Evolutionary conservation across 1,140 invertebrate genomes (phyloP).

Genomic region (Apis florea): DNA sequence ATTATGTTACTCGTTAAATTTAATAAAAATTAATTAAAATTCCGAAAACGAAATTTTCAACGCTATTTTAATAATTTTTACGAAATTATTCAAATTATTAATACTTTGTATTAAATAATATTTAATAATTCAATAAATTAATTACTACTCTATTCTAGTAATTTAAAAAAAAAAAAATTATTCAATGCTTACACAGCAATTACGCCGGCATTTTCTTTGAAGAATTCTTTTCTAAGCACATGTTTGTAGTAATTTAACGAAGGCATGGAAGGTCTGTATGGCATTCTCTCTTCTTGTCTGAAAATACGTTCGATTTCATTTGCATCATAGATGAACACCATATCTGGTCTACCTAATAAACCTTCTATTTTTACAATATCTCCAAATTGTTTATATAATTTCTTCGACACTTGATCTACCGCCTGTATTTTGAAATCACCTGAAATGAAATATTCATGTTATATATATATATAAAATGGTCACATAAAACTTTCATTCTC

Average conservation of each 20-base stretch:
- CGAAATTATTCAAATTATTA: neutral
- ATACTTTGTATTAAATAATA: neutral
- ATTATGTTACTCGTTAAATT: too few relatives aligned
- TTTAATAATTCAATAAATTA: neutral
- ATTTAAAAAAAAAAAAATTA: neutral
- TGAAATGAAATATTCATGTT: slow-evolving; percentile 60
- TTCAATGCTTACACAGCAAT: slow-evolving; percentile 87
- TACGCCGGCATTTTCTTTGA: slow-evolving; percentile 85
- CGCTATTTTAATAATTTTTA: too few relatives aligned
- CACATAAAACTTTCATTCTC: neutral
- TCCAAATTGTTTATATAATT: slow-evolving; percentile 84
- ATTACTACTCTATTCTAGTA: neutral
- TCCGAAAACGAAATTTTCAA: too few relatives aligned
- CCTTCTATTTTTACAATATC: slow-evolving; percentile 88
- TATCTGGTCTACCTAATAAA: slow-evolving; percentile 88
- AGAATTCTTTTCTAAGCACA: slow-evolving; percentile 86
- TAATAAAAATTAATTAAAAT: too few relatives aligned
- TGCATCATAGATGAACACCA: slow-evolving; percentile 89
- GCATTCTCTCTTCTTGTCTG: slow-evolving; percentile 87
- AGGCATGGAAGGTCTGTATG: slow-evolving; percentile 89
- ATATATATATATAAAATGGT: too few relatives aligned
- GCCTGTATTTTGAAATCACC: slow-evolving; percentile 88
- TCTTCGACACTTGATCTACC: slow-evolving; percentile 87
- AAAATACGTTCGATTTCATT: slow-evolving; percentile 89
- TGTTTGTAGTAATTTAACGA: slow-evolving; percentile 90